Base-by-base conservation (phyloP, 2,113 vertebrate genomes). In the Morphnarchus princeps region DNA sequence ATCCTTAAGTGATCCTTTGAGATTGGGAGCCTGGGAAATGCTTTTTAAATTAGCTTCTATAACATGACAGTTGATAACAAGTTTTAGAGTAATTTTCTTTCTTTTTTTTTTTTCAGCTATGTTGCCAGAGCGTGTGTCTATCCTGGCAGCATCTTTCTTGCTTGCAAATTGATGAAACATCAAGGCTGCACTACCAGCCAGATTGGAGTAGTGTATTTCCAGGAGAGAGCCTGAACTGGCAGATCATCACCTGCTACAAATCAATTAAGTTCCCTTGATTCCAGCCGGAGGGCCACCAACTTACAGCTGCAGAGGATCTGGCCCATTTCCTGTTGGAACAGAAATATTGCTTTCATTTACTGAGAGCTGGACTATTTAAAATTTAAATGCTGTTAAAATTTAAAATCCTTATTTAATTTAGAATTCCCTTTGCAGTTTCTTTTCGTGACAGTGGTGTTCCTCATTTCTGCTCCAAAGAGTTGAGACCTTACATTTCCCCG, bases 341-440 rank as follows among this genome's bases (percentile, higher is more conserved):
- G 70, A 95, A 93, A 79, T 77, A 94, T 3, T 82, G 70, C 70
- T 95, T 94, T 92, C 73, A 87, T 95, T 95, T 58, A 65, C 49
- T 0, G 0, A 89, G 77, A 72, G 70, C 16, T 36, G 20, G 32
- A 8, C 50, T 91, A 62, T 42, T 95, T 95, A 89, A 94, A 93
- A 69, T 95, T 92, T 92, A 95, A 96, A 87, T 89, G 77, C 49
- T 7, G 20, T 91, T 95, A 93, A 95, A 97, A 65, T 87, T 94
- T 95, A 40, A 94, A 96, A 93, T 79, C 40, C 2, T 21, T 26
- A 76, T 70, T 87, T 89, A 67, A 69, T 89, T 89, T 91, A 74
- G 92, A 92, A 85, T 89, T 93, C 93, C 66, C 66, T 87, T 85
- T 94, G 70, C 84, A 80, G 31, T 62, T 91, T 61, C 43, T 79